phyloP scores from a whole-genome alignment of 2,888 invertebrate species.

The Teleiodes luculella region DNA sequence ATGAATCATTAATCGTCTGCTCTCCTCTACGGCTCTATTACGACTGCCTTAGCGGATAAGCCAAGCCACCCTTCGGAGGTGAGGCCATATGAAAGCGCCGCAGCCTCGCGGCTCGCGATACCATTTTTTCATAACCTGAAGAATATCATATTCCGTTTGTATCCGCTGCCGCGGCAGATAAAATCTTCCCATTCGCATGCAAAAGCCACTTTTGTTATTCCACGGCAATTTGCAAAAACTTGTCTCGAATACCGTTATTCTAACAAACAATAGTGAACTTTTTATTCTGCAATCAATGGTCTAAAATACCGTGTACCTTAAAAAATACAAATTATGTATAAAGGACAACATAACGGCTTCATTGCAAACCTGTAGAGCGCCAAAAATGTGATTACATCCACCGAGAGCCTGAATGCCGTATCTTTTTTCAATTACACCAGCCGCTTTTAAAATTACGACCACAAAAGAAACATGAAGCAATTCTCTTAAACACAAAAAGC shows the following conservation, averaged over 20 bases:
- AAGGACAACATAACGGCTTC: constrained; percentile 7
- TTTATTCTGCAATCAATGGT: neutral
- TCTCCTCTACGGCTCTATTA: constrained; percentile 77
- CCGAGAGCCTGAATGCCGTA: constrained; percentile 25
- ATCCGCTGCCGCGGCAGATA: constrained; percentile 3
- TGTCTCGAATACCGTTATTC: neutral
- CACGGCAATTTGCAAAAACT: constrained; percentile 3
- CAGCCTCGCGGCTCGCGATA: constrained; percentile 1
- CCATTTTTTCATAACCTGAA: constrained; percentile 11
- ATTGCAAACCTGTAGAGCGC: constrained; percentile 7
- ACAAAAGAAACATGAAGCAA: constrained; percentile 53
- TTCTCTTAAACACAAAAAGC: constrained; percentile 54
- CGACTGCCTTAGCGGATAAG: constrained; percentile 72
- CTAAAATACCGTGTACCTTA: neutral
- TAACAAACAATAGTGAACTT: neutral
- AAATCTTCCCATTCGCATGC: constrained; percentile 9
- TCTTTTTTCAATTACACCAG: constrained; percentile 32
- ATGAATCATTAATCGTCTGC: constrained; percentile 78
- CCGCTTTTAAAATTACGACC: constrained; percentile 44
- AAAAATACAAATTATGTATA: neutral
- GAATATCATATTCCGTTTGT: constrained; percentile 13
- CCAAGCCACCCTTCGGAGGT: constrained; percentile 62
- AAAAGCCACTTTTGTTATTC: constrained; percentile 4
- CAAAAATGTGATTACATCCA: constrained; percentile 25
- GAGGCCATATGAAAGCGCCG: constrained; percentile 33